Base-by-base conservation (phyloP, 1,140 invertebrate genomes). In the Lasioglossum albipes region DNA sequence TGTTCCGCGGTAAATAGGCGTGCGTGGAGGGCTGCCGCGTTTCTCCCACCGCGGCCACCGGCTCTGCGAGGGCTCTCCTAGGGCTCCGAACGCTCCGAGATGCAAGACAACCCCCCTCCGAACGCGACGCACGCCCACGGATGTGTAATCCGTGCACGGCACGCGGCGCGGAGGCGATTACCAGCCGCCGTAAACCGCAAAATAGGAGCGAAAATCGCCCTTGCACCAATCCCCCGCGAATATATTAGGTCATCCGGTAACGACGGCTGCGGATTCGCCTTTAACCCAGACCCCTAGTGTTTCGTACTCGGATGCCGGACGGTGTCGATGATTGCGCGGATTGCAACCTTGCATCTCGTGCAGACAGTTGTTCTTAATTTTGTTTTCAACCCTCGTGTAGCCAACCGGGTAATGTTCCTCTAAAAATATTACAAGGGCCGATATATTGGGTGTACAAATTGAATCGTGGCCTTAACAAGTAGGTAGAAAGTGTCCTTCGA, bases 1-100 rank as follows among this genome's bases (percentile, higher is more conserved):
- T 87, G 87, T 86, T 87, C 84, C 85, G 87, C 87, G 85, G 87
- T 89, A 89, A 90, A 91, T 90, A 88, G 84, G 71, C 54, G 73
- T 81, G 76, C 61, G 70, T 78, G 74, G 45, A 59, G 20, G 20
- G 1, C n/a, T 52, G 27, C 42, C 74, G 18, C 16, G 27, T 2
- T 57, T 74, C 59, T 59, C 61, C 67, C 70, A 71, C 54, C 76
- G 71, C 36, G 49, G 12, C 10, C 13, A 5, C 52, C 52, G 12
- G 2, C 52, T 18, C 52, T 16, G 12, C 18, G 18, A n/a, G 16
- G 65, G 67, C 52, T 59, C 27, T 27, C 27, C 27, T 27, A 27
- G 13, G 12, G 2, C 52, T 18, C 52, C 18, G 18, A n/a, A 5
- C 57, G 67, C 42, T 52, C 45, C 10, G 45, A 49, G 45, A 49